phyloP scores from a whole-genome alignment of 2,888 invertebrate species.

The Spicauda simplicius region DNA sequence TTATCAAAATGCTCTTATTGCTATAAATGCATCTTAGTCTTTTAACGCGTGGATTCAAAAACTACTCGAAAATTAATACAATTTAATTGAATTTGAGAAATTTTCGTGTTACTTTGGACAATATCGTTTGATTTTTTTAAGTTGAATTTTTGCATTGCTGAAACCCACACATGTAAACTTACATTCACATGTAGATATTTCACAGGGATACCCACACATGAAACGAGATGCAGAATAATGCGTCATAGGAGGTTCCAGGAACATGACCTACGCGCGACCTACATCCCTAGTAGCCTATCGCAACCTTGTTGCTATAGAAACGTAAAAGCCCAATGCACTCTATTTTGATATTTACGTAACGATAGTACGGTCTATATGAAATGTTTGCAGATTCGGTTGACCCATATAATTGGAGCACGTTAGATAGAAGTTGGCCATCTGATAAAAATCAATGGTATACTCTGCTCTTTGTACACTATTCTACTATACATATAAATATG shows the following conservation, averaged over 20 bases:
- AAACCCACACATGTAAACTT: no score
- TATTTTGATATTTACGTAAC: background rate
- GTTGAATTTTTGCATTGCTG: no score
- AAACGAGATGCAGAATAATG: slow-evolving; percentile 16
- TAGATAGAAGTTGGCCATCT: background rate
- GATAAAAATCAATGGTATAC: background rate
- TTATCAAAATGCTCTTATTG: no score
- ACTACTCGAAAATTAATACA: no score
- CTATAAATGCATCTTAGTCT: no score
- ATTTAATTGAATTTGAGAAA: no score
- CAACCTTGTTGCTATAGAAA: background rate
- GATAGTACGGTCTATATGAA: background rate
- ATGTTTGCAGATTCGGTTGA: background rate
- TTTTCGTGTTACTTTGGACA: no score
- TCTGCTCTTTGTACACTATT: no score
- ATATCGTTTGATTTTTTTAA: no score
- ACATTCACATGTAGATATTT: background rate
- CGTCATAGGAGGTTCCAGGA: slow-evolving; percentile 8
- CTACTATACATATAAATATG: no score
- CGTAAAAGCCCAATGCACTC: background rate
- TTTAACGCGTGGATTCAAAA: no score
- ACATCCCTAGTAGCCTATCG: slow-evolving; percentile 3
- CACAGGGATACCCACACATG: background rate
- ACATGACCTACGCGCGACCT: slow-evolving; percentile 11
- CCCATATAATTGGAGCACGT: background rate